Evolutionary conservation across 2,888 invertebrate genomes (phyloP), one percentile per base, ranked within the genome.

Genomic region (Orgyia antiqua): DNA sequence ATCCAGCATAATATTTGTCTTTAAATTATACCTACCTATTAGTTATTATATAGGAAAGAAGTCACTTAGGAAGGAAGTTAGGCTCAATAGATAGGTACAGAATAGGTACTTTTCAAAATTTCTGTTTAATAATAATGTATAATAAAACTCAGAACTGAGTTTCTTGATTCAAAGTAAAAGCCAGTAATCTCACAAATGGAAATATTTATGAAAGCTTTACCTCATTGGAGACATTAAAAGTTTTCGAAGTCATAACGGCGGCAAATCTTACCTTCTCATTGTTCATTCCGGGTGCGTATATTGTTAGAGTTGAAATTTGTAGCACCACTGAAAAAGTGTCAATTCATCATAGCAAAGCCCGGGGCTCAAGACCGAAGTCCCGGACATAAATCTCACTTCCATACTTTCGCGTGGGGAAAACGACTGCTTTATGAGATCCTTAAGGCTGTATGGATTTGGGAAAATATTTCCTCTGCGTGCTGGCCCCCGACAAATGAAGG

Each of bases 391-490:
- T 87, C 87, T 86, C 75, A 80, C 86, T 87, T 80, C 79, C 80
- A 83, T 86, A 84, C 87, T 84, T 80, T 79, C 76, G 77, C 82
- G 80, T 72, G 77, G 79, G 82, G 83, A 79, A 74, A 77, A 75
- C 80, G 83, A 78, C 78, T 87, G 82, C 74, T 87, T 87, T 87
- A 87, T 86, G 87, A 69, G 84, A 86, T 82, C 82, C 86, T 87
- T 84, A 86, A 86, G 87, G 86, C 86, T 80, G 86, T 87, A 87
- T 87, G 87, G 87, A 87, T 87, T 87, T 84, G 78, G 80, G 75
- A 76, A 86, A 87, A 87, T 87, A 87, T 87, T 86, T 83, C 86
- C 78, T 72, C 70, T 74, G 66, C 83, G 80, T 83, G 80, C 78
- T 76, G 68, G 79, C 78, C 78, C 72, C 72, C 77, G 74, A 76